Conservation (phyloP, 2,797 vertebrate genomes). For the Enteromius mattozi region DNA sequence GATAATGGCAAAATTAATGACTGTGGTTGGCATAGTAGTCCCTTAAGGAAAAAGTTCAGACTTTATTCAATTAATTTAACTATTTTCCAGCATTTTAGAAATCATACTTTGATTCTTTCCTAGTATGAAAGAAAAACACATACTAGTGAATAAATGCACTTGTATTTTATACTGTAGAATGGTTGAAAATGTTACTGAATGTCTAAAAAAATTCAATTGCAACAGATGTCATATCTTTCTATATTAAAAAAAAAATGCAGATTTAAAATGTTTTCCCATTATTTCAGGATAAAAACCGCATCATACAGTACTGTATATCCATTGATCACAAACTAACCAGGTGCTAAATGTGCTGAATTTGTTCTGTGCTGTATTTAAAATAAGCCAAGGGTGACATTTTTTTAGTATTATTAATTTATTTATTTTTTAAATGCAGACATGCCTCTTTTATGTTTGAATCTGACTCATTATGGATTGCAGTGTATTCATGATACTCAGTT, state of each 20-base stretch:
- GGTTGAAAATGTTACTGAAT: background rate
- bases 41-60: background rate
- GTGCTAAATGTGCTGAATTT: background rate
- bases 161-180: background rate
- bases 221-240: background rate
- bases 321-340: background rate
- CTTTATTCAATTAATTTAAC: background rate
- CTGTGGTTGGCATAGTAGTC: background rate
- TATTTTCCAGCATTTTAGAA: background rate
- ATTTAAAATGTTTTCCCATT: background rate
- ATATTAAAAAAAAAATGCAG: background rate
- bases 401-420: too few species aligned
- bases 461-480: background rate
- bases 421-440: background rate
- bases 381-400: background rate
- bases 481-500: background rate
- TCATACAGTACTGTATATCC: background rate
- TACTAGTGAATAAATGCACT: background rate
- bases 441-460: background rate
- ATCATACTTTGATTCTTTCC: background rate
- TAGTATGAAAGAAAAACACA: background rate
- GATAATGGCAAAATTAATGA: background rate
- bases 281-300: background rate
- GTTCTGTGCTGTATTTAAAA: background rate
- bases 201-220: background rate